Evolutionary conservation across 2,888 invertebrate species (phyloP).

Genomic region (Argyresthia goedartella): DNA sequence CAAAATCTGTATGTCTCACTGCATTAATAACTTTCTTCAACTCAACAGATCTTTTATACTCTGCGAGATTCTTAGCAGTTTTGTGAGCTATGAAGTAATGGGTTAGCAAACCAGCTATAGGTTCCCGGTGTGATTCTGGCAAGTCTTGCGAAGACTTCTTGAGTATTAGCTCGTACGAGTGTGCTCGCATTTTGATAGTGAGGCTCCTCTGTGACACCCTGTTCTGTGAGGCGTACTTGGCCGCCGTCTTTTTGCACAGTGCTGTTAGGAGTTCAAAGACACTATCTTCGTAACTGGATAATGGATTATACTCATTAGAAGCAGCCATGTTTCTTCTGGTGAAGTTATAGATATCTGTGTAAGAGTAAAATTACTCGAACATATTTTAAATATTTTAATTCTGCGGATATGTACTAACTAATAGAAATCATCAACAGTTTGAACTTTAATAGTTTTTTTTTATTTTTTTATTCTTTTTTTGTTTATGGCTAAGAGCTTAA

Average conservation of each 20-base stretch:
- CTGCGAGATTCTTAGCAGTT: slow-evolving; percentile 45
- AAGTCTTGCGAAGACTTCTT: slow-evolving; percentile 37
- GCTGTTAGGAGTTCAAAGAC: slow-evolving; percentile 49
- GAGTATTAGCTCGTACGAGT: slow-evolving; percentile 52
- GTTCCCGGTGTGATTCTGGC: slow-evolving; percentile 28
- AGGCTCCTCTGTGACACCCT: slow-evolving; percentile 37
- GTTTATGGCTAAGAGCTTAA: no score
- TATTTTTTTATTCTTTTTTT: no score
- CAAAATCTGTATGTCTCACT: slow-evolving; percentile 34
- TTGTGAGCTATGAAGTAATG: slow-evolving; percentile 40
- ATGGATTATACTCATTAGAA: not conserved
- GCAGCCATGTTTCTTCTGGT: slow-evolving; percentile 6
- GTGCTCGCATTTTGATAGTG: slow-evolving; percentile 43
- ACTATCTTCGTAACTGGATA: slow-evolving; percentile 21
- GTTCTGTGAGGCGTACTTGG: slow-evolving; percentile 33
- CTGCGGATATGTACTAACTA: no score
- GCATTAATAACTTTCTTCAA: slow-evolving; percentile 39
- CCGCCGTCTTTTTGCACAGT: slow-evolving; percentile 44
- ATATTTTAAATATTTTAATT: no score
- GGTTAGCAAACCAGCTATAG: slow-evolving; percentile 43
- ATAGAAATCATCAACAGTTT: no score
- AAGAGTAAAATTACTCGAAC: no score
- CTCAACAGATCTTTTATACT: slow-evolving; percentile 40
- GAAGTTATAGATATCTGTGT: not conserved
- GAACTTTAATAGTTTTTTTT: no score